These are phyloP conservation scores for Darevskia nairensis DNA, from an alignment of 2,797 vertebrate species.

Conservation along the genomic window DNA sequence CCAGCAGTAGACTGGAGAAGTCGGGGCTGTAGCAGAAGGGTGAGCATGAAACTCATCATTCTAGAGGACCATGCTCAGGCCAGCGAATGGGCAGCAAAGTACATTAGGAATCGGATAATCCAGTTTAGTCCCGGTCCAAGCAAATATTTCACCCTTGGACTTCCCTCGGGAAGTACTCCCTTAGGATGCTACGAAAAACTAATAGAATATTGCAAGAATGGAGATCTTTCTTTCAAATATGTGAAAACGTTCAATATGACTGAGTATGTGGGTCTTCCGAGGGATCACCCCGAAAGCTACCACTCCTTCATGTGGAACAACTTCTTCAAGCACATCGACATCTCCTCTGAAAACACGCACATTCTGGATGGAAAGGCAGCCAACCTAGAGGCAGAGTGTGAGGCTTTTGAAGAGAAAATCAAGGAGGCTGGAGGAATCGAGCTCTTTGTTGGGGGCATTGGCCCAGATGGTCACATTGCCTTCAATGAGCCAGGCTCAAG, in stretches of 20 bases:
- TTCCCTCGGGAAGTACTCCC: conserved; percentile 95
- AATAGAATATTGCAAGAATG: conserved; percentile 91
- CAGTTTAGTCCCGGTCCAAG: conserved; percentile 88
- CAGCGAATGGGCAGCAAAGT: conserved; percentile 84
- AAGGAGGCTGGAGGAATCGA: conserved; percentile 92
- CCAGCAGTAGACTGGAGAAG: no score
- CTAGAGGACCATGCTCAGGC: conserved; percentile 79
- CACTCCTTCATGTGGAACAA: conserved; percentile 99
- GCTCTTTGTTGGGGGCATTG: conserved; percentile 97
- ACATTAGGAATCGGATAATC: conserved; percentile 86
- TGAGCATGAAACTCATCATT: conserved; percentile 82
- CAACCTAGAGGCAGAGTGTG: conserved; percentile 88
- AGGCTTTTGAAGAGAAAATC: conserved; percentile 91
- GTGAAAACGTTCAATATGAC: conserved; percentile 99
- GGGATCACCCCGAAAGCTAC: conserved; percentile 94
- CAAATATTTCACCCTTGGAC: conserved; percentile 91
- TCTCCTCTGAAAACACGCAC: conserved; percentile 89
- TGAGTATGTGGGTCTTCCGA: conserved; percentile 95
- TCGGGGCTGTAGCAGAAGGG: neutral
- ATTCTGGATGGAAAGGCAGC: conserved; percentile 91
- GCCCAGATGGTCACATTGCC: conserved; percentile 96
- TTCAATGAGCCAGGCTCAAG: conserved; percentile 98
- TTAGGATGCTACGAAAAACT: conserved; percentile 94
- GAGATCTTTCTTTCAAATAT: conserved; percentile 94
- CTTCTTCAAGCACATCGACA: conserved; percentile 97